These are phyloP conservation scores for Acanthosepion pharaonis DNA, from an alignment of 2,888 invertebrate species.

Conservation along the genomic window DNA sequence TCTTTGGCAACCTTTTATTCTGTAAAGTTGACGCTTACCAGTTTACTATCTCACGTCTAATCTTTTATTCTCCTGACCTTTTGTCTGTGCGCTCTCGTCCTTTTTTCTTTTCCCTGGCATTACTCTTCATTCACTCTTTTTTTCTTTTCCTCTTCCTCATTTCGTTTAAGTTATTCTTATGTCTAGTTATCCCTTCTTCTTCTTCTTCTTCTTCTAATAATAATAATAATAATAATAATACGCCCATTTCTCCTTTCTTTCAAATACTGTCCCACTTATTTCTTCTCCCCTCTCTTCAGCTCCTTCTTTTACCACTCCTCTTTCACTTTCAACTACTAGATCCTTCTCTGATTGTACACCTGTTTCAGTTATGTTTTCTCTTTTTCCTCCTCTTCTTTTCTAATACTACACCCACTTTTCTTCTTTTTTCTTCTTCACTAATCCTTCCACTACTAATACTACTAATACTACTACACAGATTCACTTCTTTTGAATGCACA, in stretches of 20 bases:
- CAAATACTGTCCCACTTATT: no score
- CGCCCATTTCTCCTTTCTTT: no score
- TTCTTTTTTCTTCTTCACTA: neutral
- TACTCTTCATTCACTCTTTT: neutral
- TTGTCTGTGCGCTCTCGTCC: accelerated
- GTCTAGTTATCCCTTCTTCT: neutral
- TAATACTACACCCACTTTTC: no score
- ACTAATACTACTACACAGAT: no score
- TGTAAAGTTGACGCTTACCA: neutral
- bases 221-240: no score
- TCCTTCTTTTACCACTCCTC: neutral
- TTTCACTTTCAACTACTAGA: neutral
- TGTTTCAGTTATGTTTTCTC: neutral
- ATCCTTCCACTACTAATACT: no score
- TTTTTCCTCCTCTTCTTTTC: neutral
- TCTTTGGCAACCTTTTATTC: neutral
- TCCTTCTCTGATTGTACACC: neutral
- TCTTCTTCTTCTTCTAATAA: neutral
- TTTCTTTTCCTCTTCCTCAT: neutral
- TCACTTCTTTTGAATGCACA: no score
- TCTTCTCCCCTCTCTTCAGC: neutral
- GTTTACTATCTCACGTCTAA: neutral
- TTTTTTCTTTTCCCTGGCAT: neutral
- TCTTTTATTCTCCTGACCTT: neutral
- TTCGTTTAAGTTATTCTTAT: neutral